phyloP scores from a whole-genome alignment of 30 jellyfish, hydroid and myxozoan species.

The Hydractinia echinata region DNA sequence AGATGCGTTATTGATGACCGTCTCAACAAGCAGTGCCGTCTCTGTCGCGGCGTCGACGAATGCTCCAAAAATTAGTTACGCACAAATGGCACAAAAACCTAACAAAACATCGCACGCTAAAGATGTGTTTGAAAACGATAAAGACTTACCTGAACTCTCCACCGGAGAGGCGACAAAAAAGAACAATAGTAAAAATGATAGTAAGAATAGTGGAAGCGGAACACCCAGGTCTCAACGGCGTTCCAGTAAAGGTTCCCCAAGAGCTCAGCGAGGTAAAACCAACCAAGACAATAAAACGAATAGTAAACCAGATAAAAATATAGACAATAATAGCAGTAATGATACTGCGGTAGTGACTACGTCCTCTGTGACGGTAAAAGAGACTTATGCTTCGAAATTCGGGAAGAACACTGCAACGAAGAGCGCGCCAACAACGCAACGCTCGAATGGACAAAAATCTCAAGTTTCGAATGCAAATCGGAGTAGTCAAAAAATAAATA shows the following conservation, averaged over 20 bases:
- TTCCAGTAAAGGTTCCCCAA: constrained; percentile 45
- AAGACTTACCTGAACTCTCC: constrained; percentile 36
- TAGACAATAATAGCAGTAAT: constrained; percentile 34
- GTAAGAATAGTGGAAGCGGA: neutral
- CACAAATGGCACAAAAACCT: constrained; percentile 99
- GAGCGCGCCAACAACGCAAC: constrained; percentile 22
- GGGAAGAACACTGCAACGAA: constrained; percentile 28
- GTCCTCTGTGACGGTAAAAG: constrained; percentile 36
- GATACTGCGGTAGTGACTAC: constrained; percentile 48
- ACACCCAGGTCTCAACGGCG: constrained; percentile 24
- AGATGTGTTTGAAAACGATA: constrained; percentile 1
- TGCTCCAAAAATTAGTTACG: constrained; percentile 62
- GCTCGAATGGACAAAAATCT: constrained; percentile 31
- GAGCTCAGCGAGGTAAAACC: constrained; percentile 20
- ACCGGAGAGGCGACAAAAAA: constrained; percentile 26
- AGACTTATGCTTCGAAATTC: constrained; percentile 85
- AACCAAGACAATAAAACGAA: neutral
- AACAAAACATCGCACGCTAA: neutral
- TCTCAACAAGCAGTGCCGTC: neutral
- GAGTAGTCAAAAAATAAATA: neutral
- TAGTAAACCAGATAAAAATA: constrained; percentile 9
- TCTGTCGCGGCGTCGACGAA: constrained; percentile 4
- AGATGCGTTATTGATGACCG: neutral
- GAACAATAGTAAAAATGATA: neutral
- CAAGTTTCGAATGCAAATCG: neutral